Base-by-base conservation (phyloP, 2,888 invertebrate species). In the Mystacides longicornis region DNA sequence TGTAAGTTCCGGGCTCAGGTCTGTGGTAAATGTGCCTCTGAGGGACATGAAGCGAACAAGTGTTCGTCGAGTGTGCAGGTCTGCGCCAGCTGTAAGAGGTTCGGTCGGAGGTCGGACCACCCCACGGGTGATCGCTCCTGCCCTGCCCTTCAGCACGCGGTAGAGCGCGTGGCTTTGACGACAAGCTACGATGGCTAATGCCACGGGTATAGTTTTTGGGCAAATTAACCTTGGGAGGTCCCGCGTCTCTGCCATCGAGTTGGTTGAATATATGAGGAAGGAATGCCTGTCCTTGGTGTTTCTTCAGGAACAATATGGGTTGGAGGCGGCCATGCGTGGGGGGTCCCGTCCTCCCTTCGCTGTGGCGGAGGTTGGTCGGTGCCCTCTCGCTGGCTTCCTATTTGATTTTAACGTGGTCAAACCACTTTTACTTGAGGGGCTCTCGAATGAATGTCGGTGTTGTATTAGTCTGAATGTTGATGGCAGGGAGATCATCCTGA, bases 301-400 rank as follows among this genome's bases (percentile, higher is more conserved):
- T 19, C n/a, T 50, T 4, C 50, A 37, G 50, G 50, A 50, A 14
- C 50, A 50, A 16, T 33, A 37, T 11, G 11, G 9, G 9, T n/a
- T 19, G 19, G 2, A 31, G 4, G 19, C 31, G 14, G 21, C 4
- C 5, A 9, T 33, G 5, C 19, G 9, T 2, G n/a, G n/a, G n/a
- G 37, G 21, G 1, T 31, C 33, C 21, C 21, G 20, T 11, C 5
- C 14, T 9, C 49, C 50, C 7, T 14, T 23, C 20, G 5, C 33
- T 7, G 33, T 50, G 3, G 18, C 33, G 18, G 50, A 33, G 20
- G 5, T 2, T 1, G 50, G 50, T 18, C 1, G 1, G 1, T 9
- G n/a, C 9, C 31, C 33, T 19, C 9, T 19, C 5, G 50, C 50
- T 1, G 50, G 50, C 1, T 19, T 50, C 14, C 7, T 50, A 14